These are phyloP conservation scores for Gopherus flavomarginatus DNA, from an alignment of 2,113 vertebrate genomes.

Conservation along the genomic window DNA sequence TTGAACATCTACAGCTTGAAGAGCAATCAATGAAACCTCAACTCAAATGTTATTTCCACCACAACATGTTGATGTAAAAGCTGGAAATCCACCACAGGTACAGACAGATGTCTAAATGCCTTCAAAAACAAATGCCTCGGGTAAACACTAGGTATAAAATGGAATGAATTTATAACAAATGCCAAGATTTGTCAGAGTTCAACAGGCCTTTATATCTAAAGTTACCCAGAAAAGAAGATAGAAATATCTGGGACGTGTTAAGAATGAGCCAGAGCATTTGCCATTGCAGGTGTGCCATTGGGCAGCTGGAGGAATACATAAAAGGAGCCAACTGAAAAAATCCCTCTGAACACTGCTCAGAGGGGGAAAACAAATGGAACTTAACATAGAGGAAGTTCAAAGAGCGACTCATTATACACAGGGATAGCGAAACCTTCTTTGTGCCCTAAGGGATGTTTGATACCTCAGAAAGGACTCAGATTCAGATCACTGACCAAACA, in stretches of 20 bases:
- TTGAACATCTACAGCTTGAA: neutral
- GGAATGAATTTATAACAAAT: neutral
- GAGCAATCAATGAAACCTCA: neutral
- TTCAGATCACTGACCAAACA: neutral
- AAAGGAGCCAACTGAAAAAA: neutral
- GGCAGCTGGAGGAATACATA: neutral
- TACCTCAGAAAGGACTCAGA: neutral
- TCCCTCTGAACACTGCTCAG: neutral
- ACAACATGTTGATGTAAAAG: neutral
- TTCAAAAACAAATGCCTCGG: neutral
- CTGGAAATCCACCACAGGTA: neutral
- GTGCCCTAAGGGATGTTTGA: neutral
- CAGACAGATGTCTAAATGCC: neutral
- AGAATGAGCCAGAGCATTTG: neutral
- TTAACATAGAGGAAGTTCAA: neutral
- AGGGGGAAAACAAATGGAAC: accelerated
- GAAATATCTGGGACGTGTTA: neutral
- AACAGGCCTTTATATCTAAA: neutral
- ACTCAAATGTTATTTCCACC: neutral
- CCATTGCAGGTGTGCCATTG: neutral
- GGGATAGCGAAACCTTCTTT: neutral
- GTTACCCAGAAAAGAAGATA: neutral
- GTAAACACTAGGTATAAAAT: neutral
- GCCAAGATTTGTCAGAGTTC: neutral
- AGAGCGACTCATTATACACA: neutral